Percentiles rank a stretch among this genome's conserved stretches.
phyloP scores from a whole-genome alignment of 2,797 vertebrate genomes.

The Xerus rutilus region DNA sequence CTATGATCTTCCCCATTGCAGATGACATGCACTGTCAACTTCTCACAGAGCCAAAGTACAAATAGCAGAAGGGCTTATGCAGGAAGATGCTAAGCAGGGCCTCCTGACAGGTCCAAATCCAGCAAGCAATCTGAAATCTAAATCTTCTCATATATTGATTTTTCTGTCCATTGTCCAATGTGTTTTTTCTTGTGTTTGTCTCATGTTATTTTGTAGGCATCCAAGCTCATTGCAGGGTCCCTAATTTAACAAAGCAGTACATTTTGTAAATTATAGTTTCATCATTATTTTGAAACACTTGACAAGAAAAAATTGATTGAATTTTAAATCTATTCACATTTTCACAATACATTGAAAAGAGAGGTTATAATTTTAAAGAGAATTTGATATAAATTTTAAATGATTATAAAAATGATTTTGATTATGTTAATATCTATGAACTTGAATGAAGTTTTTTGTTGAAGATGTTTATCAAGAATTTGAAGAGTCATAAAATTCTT shows the following conservation, averaged over 20 bases:
- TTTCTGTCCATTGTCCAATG: not conserved
- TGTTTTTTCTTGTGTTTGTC: not conserved
- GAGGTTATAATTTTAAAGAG: conserved; percentile 30
- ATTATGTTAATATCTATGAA: conserved; percentile 63
- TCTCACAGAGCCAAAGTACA: not conserved
- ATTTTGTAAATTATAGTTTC: conserved; percentile 52
- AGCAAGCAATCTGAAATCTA: not conserved
- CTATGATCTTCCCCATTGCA: fast-evolving
- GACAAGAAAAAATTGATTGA: not conserved
- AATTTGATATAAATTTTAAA: conserved; percentile 62
- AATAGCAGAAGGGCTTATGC: fast-evolving
- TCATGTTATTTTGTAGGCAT: not conserved
- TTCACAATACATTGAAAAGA: conserved; percentile 63
- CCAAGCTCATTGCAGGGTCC: not conserved
- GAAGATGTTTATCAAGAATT: conserved; percentile 57
- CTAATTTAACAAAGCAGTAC: not conserved
- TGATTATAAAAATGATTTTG: conserved; percentile 52
- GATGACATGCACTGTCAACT: fast-evolving
- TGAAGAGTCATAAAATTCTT: conserved; percentile 50
- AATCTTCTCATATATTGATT: not conserved
- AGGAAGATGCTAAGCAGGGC: not conserved
- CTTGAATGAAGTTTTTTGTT: conserved; percentile 30
- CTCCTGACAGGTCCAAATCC: too few relatives aligned
- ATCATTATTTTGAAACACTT: conserved; percentile 62
- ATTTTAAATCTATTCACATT: conserved; percentile 64